Conservation (phyloP, 2,113 vertebrate species). For the Python bivittatus region DNA sequence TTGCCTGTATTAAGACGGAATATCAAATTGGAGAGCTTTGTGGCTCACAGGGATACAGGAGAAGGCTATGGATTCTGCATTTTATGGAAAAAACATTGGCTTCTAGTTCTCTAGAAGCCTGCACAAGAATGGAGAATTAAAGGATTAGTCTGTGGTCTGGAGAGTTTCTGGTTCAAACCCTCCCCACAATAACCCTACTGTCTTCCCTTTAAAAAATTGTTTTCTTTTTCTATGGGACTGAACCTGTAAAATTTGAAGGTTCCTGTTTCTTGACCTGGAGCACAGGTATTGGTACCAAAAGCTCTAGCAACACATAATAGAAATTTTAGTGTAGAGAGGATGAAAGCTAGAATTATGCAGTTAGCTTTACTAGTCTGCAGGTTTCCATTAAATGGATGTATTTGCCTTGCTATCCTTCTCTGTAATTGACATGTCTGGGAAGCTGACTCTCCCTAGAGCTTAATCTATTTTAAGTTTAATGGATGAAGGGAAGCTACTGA, state of each 20-base stretch:
- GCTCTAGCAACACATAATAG: constrained; percentile 41
- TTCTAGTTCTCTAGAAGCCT: neutral
- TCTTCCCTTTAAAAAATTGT: constrained; percentile 21
- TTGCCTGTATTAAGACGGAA: neutral
- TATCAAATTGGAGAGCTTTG: neutral
- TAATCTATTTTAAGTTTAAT: constrained; percentile 80
- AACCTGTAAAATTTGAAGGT: constrained; percentile 12
- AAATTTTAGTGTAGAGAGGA: constrained; percentile 27
- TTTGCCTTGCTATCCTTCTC: constrained; percentile 71
- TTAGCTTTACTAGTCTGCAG: constrained; percentile 53
- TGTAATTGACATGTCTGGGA: constrained; percentile 75
- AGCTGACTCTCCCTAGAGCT: constrained; percentile 72
- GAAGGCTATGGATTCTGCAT: neutral
- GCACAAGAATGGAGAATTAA: neutral
- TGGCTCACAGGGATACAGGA: neutral
- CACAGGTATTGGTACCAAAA: constrained; percentile 32
- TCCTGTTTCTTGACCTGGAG: neutral
- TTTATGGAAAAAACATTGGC: neutral
- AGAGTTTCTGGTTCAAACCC: neutral
- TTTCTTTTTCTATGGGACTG: constrained; percentile 25
- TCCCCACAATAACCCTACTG: neutral
- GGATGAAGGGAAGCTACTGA: constrained; percentile 68
- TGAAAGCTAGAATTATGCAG: constrained; percentile 62
- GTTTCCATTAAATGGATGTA: constrained; percentile 73
- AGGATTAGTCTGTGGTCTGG: neutral